phyloP scores from a whole-genome alignment of 2,888 invertebrate genomes.

The Conops quadrifasciatus region DNA sequence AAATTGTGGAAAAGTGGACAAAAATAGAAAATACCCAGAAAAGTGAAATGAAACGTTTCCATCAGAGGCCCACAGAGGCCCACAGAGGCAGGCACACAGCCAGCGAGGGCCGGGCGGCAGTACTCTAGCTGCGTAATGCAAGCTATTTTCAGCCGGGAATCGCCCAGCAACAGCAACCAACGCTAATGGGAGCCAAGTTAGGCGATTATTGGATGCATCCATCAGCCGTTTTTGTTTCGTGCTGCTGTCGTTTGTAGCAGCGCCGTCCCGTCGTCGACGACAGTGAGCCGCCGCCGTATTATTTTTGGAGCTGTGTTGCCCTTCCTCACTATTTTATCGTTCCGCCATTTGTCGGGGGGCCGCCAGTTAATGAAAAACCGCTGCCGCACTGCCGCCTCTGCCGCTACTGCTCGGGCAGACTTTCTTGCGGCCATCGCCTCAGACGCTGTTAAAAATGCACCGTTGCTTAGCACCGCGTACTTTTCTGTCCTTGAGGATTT shows the following conservation, averaged over 20 bases:
- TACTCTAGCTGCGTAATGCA: background rate
- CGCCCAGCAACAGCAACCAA: conserved; percentile 30
- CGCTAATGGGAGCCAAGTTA: conserved; percentile 30
- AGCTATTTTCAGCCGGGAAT: conserved; percentile 23
- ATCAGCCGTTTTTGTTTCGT: background rate
- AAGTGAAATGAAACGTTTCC: conserved; percentile 8
- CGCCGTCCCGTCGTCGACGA: background rate
- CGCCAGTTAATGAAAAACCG: conserved; percentile 28
- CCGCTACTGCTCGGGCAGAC: background rate
- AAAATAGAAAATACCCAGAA: conserved; percentile 11
- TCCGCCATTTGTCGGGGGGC: conserved; percentile 12
- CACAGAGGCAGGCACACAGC: background rate
- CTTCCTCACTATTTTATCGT: background rate
- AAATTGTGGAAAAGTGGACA: background rate
- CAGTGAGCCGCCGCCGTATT: conserved; percentile 15
- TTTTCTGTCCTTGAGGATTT: conserved; percentile 33
- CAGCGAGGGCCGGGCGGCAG: background rate
- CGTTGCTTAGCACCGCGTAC: conserved; percentile 11
- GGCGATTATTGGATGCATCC: conserved; percentile 24
- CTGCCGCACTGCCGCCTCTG: background rate
- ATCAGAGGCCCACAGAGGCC: background rate
- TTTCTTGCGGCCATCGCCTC: conserved; percentile 1
- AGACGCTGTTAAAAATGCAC: conserved; percentile 21
- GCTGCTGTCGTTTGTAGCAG: background rate
- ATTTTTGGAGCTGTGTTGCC: conserved; percentile 31